Percentiles rank a stretch among this genome's conserved stretches.
phyloP scores from a whole-genome alignment of 2,113 vertebrate species.

The Xyliphius kryptos region DNA sequence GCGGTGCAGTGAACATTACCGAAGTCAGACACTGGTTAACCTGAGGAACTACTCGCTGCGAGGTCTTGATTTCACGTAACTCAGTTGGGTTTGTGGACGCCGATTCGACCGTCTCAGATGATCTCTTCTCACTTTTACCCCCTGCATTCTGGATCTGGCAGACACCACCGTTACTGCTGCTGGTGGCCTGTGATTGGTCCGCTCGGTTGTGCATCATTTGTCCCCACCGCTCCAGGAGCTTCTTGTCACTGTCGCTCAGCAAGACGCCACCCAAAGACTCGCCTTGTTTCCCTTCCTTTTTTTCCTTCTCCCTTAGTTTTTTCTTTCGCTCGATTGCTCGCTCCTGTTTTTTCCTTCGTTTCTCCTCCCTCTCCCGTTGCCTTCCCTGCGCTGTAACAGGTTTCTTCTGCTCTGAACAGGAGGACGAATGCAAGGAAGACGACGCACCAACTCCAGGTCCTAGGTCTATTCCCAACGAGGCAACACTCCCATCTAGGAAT shows the following conservation, averaged over 20 bases:
- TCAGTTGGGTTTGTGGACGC: conserved; percentile 43
- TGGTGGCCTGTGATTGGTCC: conserved; percentile 43
- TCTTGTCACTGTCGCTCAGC: conserved; percentile 83
- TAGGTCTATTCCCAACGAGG: conserved; percentile 47
- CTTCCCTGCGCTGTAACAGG: conserved; percentile 86
- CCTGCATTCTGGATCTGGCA: conserved; percentile 41
- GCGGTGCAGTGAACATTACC: conserved; percentile 49
- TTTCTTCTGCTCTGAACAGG: conserved; percentile 62
- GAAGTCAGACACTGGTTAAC: conserved; percentile 27
- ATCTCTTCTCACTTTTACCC: conserved; percentile 33
- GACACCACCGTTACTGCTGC: conserved; percentile 41
- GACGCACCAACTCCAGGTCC: conserved; percentile 34
- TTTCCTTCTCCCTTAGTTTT: conserved; percentile 73
- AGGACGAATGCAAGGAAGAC: conserved; percentile 33
- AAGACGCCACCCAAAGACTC: conserved; percentile 70
- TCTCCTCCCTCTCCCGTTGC: conserved; percentile 84
- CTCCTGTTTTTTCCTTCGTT: conserved; percentile 76
- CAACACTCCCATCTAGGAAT: conserved; percentile 54
- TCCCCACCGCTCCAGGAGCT: conserved; percentile 82
- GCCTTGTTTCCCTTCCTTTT: conserved; percentile 63
- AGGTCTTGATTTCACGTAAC: conserved; percentile 26
- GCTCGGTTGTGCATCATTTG: conserved; percentile 68
- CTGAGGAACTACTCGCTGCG: conserved; percentile 29
- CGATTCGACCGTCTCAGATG: conserved; percentile 45
- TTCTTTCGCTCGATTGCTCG: conserved; percentile 75